Base-by-base conservation (phyloP, 2,797 vertebrate genomes). In the Sebastolobus altivelis region DNA sequence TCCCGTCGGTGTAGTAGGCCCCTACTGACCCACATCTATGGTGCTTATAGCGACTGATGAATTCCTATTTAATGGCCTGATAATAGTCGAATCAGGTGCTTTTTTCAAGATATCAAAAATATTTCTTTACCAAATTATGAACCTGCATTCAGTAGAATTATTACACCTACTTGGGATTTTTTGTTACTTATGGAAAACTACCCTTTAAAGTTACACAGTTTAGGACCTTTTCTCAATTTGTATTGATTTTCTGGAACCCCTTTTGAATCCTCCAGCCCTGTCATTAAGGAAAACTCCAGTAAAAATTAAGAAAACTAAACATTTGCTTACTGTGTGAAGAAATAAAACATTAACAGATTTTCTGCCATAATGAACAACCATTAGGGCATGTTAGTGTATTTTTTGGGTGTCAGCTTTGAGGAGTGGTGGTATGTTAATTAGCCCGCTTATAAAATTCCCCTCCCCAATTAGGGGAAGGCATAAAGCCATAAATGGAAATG, bases 361-460 rank as follows among this genome's bases (percentile, higher is more conserved):
- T 74, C 40, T 67, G 54, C 20, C 25, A 33, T 68, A 58, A 74
- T 18, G 8, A 22, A 33, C 31, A 78, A 35, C 33, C 25, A 68
- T 59, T 13, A 63, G 37, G 55, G 37, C 29, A 63, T 71, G 52
- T 84, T 69, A 59, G 49, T 31, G 65, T 69, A 40, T 85, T 54
- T 80, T 55, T n/a, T 38, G 69, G 37, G 68, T 81, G 79, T 87
- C 58, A 81, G 46, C 40, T 79, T 67, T 80, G 71, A 80, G 70
- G 69, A 88, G 72, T 58, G 33, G 27, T 75, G 73, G 77, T 75
- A 70, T 71, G 14, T 89, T 91, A 86, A 89, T 69, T 37, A 75
- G 72, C 72, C 66, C 18, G 29, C 56, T 79, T 82, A 88, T 79
- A 88, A 81, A 79, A 84, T 88, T 90, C 72, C 79, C 74, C 46